A percentile compares a stretch with the other conserved stretches of the same genome.
Conservation (phyloP, 2,888 invertebrate species). For the Limnephilus marmoratus region DNA sequence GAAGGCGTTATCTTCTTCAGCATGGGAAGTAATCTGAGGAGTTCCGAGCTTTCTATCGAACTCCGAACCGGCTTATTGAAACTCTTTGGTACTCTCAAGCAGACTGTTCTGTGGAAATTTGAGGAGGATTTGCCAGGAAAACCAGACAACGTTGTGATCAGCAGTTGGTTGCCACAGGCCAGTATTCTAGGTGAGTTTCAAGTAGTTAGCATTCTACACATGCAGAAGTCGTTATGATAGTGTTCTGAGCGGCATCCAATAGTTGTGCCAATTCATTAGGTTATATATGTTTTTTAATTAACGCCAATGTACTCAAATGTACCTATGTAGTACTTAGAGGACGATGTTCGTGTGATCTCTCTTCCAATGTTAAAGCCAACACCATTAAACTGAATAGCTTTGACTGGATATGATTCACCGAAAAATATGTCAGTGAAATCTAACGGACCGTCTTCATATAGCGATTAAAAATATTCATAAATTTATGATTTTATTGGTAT, state of each 20-base stretch:
- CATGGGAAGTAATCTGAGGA: conserved; percentile 73
- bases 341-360: not conserved
- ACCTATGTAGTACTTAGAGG: too few relatives aligned
- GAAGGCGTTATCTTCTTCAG: conserved; percentile 76
- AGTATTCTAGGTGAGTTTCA: not conserved
- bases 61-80: conserved; percentile 70
- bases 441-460: too few relatives aligned
- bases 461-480: not conserved
- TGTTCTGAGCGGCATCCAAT: not conserved
- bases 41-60: conserved; percentile 70
- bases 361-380: not conserved
- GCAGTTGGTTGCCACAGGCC: conserved; percentile 72
- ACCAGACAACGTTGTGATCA: conserved; percentile 73
- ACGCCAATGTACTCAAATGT: too few relatives aligned
- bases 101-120: conserved; percentile 75
- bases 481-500: not conserved
- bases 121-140: conserved; percentile 69
- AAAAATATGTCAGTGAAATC: not conserved
- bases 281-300: too few relatives aligned
- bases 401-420: not conserved
- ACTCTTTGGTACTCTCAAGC: conserved; percentile 72
- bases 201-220: not conserved
- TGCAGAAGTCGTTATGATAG: not conserved
- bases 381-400: not conserved
- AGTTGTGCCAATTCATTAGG: too few relatives aligned